phyloP scores from a whole-genome alignment of 1,140 invertebrate genomes.

The Drosophila jambulina region DNA sequence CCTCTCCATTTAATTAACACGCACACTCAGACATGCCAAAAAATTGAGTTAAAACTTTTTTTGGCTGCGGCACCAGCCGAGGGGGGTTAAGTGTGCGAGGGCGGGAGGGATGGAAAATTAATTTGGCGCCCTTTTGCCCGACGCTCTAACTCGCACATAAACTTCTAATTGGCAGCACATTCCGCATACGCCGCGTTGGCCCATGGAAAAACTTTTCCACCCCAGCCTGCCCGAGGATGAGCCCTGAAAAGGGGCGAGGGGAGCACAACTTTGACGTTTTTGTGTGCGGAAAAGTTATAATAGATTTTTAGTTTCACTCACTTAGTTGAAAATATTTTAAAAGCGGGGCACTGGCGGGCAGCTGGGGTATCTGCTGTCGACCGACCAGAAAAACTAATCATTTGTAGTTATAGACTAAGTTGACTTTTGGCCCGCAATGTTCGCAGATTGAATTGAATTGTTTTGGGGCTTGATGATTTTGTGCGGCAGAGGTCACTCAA shows the following conservation, averaged over 20 bases:
- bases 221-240: constrained; percentile 23
- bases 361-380: constrained; percentile 1
- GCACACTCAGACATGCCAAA: constrained; percentile 55
- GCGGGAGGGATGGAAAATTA: constrained; percentile 54
- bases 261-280: constrained; percentile 63
- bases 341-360: no score
- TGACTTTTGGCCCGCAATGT: constrained; percentile 32
- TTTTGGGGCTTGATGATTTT: constrained; percentile 23
- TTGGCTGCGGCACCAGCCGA: neutral
- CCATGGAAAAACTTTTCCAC: constrained; percentile 44
- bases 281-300: constrained; percentile 73
- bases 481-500: constrained; percentile 22
- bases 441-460: constrained; percentile 45
- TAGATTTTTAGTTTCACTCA: constrained; percentile 78
- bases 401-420: constrained; percentile 60
- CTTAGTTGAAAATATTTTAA: constrained; percentile 61
- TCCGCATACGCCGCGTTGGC: constrained; percentile 69
- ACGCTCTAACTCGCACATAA: constrained; percentile 64
- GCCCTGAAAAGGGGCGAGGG: neutral
- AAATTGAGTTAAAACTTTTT: constrained; percentile 71
- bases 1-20: constrained; percentile 74
- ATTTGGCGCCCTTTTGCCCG: constrained; percentile 54
- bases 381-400: constrained; percentile 62
- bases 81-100: neutral
- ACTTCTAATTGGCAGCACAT: constrained; percentile 82